phyloP scores from a whole-genome alignment of 2,797 vertebrate genomes.

The Pachyuromys duprasi region DNA sequence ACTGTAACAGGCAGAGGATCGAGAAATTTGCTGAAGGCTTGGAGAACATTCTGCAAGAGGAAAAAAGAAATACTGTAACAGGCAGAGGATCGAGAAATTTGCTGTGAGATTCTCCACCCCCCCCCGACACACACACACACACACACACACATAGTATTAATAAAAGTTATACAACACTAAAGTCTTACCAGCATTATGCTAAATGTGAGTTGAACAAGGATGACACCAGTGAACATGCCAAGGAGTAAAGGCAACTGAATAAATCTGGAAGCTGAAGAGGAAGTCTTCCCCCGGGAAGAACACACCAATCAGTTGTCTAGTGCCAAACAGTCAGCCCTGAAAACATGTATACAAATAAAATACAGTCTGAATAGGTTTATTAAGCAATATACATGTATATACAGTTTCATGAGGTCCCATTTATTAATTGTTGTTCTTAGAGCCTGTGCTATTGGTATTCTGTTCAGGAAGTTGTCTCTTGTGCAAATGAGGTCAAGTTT shows the following conservation, averaged over 20 bases:
- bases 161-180: not conserved
- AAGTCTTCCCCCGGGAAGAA: not conserved
- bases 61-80: not conserved
- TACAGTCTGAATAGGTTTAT: not conserved
- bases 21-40: not conserved
- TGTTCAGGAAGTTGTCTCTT: no score
- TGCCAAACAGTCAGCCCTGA: not conserved
- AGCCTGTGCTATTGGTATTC: no score
- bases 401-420: no score
- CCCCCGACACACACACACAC: no score
- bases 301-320: not conserved
- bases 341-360: not conserved
- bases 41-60: not conserved
- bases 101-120: not conserved
- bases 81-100: not conserved
- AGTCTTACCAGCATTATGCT: not conserved
- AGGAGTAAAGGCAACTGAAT: not conserved
- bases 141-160: no score
- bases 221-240: not conserved
- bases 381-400: not conserved
- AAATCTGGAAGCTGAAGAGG: not conserved
- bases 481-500: no score
- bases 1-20: not conserved
- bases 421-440: no score
- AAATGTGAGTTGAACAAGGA: not conserved